Conservation (phyloP, 2,888 invertebrate genomes). For the Drosophila barbarae region DNA sequence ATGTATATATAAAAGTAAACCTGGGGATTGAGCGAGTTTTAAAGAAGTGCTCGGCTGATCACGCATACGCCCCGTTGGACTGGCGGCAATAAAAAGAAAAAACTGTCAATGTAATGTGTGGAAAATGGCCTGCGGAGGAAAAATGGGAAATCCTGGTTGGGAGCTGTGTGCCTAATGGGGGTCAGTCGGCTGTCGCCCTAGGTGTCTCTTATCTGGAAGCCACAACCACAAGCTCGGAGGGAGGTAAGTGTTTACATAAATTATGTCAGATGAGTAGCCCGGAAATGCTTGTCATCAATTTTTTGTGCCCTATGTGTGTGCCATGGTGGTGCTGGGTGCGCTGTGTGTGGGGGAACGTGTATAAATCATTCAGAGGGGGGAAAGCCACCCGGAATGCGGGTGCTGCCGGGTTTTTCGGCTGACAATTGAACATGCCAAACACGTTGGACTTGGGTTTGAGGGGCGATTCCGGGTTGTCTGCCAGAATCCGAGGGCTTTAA, state of each 20-base stretch:
- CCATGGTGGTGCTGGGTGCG: slow-evolving; percentile 2
- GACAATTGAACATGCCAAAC: slow-evolving; percentile 67
- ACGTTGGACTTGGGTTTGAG: slow-evolving; percentile 51
- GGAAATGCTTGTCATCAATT: slow-evolving; percentile 74
- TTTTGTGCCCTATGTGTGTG: slow-evolving; percentile 38
- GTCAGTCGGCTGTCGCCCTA: slow-evolving; percentile 31
- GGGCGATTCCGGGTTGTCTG: slow-evolving; percentile 29
- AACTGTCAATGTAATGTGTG: slow-evolving; percentile 52
- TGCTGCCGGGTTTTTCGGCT: slow-evolving; percentile 13
- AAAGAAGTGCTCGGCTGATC: slow-evolving; percentile 41
- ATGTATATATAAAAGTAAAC: slow-evolving; percentile 12
- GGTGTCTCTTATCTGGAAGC: slow-evolving; percentile 36
- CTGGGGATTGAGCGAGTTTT: slow-evolving; percentile 41
- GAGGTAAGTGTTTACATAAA: slow-evolving; percentile 70
- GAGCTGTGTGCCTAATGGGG: slow-evolving; percentile 37
- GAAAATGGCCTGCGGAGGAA: slow-evolving; percentile 41
- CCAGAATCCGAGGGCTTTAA: slow-evolving; percentile 21
- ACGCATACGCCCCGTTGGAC: slow-evolving; percentile 58
- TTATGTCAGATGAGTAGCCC: slow-evolving; percentile 63
- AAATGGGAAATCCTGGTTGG: slow-evolving; percentile 10
- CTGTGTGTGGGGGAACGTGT: neutral
- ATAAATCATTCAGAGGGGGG: slow-evolving; percentile 32
- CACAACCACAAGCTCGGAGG: slow-evolving; percentile 31
- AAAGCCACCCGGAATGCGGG: slow-evolving; percentile 37
- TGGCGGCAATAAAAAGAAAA: slow-evolving; percentile 55